Evolutionary conservation across 2,113 vertebrate species (phyloP).

Genomic region (Calidris pygmaea): DNA sequence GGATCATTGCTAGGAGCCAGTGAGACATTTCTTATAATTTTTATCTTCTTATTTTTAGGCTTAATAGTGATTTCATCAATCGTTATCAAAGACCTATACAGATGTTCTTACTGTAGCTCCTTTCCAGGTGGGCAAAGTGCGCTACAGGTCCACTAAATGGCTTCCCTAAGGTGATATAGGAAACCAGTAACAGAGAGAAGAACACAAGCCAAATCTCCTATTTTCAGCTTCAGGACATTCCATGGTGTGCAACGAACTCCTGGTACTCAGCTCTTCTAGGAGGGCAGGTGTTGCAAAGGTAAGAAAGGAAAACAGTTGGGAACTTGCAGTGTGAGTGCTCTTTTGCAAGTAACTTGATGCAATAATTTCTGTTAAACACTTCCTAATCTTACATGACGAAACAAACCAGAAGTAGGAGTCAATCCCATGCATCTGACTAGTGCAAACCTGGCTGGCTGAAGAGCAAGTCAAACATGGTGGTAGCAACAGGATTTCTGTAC

Average conservation of each 20-base stretch:
- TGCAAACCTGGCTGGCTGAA: background rate
- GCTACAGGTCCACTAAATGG: background rate
- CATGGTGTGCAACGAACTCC: background rate
- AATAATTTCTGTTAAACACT: background rate
- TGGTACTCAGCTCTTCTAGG: background rate
- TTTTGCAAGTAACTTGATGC: background rate
- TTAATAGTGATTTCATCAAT: background rate
- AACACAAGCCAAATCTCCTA: background rate
- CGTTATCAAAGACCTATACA: background rate
- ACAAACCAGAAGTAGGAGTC: fast-evolving
- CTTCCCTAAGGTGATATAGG: background rate
- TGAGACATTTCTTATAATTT: background rate
- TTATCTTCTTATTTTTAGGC: background rate
- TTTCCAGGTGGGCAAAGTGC: background rate
- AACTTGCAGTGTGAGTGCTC: background rate
- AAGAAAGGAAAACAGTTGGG: background rate
- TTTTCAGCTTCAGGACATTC: background rate
- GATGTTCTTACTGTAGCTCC: background rate
- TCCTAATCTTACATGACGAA: fast-evolving
- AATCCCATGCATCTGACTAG: background rate
- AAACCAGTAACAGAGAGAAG: background rate
- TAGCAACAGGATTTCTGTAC: background rate
- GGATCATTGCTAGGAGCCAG: fast-evolving
- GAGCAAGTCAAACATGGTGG: background rate
- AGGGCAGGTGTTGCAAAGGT: background rate